phyloP scores from a whole-genome alignment of 2,113 vertebrate genomes.

The Craseonycteris thonglongyai region DNA sequence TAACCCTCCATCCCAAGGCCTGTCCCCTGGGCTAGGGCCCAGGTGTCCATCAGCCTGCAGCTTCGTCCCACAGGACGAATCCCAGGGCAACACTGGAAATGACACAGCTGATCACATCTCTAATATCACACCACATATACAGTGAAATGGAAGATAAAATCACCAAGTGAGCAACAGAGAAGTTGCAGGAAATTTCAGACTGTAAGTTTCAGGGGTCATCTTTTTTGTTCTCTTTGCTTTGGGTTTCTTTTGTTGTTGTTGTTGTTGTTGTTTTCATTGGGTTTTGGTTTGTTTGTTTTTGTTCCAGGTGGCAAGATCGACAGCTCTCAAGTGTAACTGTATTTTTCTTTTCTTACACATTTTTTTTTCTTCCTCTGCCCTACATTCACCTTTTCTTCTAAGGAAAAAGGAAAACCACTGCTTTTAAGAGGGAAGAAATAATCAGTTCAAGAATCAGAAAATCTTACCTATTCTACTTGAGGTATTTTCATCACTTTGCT shows the following conservation, averaged over 20 bases:
- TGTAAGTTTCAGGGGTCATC: not conserved
- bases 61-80: not conserved
- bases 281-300: not conserved
- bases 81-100: not conserved
- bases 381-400: not conserved
- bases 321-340: not conserved
- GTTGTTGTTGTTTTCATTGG: not conserved
- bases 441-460: conserved; percentile 1
- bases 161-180: not conserved
- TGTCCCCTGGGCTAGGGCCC: not conserved
- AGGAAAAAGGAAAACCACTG: not conserved
- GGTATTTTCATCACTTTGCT: not conserved
- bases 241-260: not conserved
- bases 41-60: not conserved
- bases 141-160: not conserved
- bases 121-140: not conserved
- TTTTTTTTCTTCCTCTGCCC: not conserved
- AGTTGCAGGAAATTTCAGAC: not conserved
- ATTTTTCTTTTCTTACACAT: not conserved
- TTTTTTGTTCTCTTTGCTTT: not conserved
- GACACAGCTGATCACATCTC: not conserved
- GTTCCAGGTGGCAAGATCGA: not conserved
- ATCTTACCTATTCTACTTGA: not conserved
- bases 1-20: not conserved
- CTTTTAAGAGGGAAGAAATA: not conserved